phyloP scores from a whole-genome alignment of 2,797 vertebrate species.

The Anabacerthia variegaticeps region DNA sequence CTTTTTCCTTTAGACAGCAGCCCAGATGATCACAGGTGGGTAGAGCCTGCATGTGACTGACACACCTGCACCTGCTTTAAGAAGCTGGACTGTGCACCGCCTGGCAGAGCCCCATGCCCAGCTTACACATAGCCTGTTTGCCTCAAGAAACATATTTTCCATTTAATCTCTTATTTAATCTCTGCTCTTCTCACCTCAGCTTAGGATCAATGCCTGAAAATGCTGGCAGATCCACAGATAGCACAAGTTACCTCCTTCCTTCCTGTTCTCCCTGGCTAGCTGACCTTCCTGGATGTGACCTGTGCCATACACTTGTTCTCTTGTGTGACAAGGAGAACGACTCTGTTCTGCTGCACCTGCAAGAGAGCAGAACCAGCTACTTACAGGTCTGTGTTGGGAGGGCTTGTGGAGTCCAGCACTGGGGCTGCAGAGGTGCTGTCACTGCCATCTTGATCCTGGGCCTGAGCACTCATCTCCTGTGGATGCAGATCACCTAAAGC shows the following conservation, averaged over 20 bases:
- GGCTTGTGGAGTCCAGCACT: constrained; percentile 13
- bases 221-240: neutral
- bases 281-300: neutral
- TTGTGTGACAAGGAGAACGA: neutral
- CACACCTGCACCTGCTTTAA: neutral
- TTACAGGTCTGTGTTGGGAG: constrained; percentile 60
- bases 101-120: neutral
- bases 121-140: neutral
- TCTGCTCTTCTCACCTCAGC: neutral
- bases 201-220: neutral
- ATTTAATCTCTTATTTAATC: neutral
- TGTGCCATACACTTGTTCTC: neutral
- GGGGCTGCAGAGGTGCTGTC: constrained; percentile 6
- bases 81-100: neutral
- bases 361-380: neutral
- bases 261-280: neutral
- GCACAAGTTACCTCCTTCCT: neutral
- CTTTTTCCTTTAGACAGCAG: neutral
- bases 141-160: neutral
- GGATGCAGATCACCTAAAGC: constrained; percentile 12
- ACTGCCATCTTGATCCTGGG: neutral
- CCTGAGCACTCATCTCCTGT: neutral
- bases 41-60: neutral
- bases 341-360: neutral
- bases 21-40: neutral